A percentile compares a stretch with the other conserved stretches of the same genome.
phyloP scores from a whole-genome alignment of 1,140 invertebrate genomes.

The Notospermus geniculatus region DNA sequence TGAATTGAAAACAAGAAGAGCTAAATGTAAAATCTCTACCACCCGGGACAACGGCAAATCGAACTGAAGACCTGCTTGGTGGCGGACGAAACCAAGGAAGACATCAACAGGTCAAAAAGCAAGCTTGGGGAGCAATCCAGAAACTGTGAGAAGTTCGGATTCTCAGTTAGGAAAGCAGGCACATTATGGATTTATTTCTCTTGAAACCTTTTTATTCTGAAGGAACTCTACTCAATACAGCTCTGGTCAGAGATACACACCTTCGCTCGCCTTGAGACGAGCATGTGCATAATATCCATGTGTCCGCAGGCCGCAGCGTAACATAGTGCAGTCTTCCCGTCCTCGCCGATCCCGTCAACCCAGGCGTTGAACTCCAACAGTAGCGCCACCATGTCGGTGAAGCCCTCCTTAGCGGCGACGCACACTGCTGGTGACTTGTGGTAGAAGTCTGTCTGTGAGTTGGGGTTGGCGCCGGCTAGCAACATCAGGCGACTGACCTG shows the following conservation, averaged over 20 bases:
- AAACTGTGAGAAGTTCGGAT: too few relatives aligned
- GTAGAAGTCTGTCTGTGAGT: constrained; percentile 71
- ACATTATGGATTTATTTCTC: too few relatives aligned
- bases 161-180: too few relatives aligned
- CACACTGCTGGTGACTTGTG: constrained; percentile 82
- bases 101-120: too few relatives aligned
- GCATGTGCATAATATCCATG: constrained; percentile 77
- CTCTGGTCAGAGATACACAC: constrained; percentile 65
- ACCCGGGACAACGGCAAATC: too few relatives aligned
- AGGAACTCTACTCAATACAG: too few relatives aligned
- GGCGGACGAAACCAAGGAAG: too few relatives aligned
- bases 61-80: too few relatives aligned
- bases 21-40: too few relatives aligned
- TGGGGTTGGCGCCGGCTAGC: constrained; percentile 84
- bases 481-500: constrained; percentile 85
- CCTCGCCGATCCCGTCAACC: constrained; percentile 43
- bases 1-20: too few relatives aligned
- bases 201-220: too few relatives aligned
- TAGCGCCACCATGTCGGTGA: constrained; percentile 58
- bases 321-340: constrained; percentile 50
- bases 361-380: constrained; percentile 49
- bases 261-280: constrained; percentile 69
- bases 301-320: constrained; percentile 66
- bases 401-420: constrained; percentile 84
- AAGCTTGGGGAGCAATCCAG: too few relatives aligned